Percentiles rank a stretch among this genome's conserved stretches.
phyloP scores from a whole-genome alignment of 2,113 vertebrate genomes.

The Tychaedon coryphoeus region DNA sequence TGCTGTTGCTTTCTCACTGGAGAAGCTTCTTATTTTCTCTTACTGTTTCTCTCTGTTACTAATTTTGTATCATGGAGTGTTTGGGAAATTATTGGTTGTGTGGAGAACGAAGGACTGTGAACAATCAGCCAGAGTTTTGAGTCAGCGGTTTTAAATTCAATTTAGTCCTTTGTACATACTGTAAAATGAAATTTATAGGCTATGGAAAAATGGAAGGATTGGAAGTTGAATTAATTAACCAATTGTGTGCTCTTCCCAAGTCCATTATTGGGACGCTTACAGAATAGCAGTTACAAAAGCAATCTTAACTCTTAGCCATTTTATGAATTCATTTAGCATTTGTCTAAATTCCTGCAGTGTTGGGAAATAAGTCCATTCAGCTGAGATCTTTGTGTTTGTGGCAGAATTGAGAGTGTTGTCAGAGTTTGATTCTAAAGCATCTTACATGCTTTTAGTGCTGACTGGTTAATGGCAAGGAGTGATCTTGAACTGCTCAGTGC shows the following conservation, averaged over 20 bases:
- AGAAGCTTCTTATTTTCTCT: neutral
- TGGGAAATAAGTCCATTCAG: neutral
- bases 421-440: neutral
- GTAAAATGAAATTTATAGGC: neutral
- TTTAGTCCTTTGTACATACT: neutral
- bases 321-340: neutral
- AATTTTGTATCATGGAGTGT: neutral
- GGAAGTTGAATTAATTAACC: neutral
- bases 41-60: neutral
- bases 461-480: neutral
- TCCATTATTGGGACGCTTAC: neutral
- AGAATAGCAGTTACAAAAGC: neutral
- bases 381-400: neutral
- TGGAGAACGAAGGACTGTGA: neutral
- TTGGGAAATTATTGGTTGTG: neutral
- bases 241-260: neutral
- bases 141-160: neutral
- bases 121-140: neutral
- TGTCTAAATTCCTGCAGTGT: neutral
- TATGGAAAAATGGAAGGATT: neutral
- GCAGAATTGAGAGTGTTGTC: neutral
- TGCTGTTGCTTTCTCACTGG: neutral
- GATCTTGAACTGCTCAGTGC: neutral
- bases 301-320: neutral
- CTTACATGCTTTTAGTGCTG: neutral